Percentiles rank a stretch among this genome's conserved stretches.
These are phyloP conservation scores for Percina caprodes DNA, from an alignment of 2,113 vertebrate genomes.

Conservation along the genomic window DNA sequence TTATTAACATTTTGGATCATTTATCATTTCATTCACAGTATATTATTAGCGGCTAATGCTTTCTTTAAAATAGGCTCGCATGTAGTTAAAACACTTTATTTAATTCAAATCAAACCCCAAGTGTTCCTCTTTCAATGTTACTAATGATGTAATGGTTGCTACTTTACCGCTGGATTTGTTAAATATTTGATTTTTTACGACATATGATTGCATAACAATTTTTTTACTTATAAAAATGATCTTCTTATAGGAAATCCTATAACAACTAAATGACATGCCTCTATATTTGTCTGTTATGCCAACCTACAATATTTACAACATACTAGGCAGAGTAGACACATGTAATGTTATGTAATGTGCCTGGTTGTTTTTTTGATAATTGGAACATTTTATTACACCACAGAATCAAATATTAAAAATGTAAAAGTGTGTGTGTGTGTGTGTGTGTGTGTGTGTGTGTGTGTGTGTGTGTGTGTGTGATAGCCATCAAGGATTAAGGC, in stretches of 20 bases:
- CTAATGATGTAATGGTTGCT: not conserved
- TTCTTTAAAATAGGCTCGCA: not conserved
- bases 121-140: not conserved
- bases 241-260: not conserved
- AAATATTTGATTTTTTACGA: not conserved
- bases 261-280: not conserved
- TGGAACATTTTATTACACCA: not conserved
- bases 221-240: not conserved
- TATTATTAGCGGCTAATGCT: not conserved
- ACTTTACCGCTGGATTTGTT: not conserved
- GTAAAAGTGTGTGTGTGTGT: not conserved
- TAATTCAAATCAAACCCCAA: not conserved
- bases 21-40: not conserved
- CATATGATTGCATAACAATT: not conserved
- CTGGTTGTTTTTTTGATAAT: not conserved
- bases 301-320: too few species aligned
- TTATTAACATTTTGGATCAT: not conserved
- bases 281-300: not conserved
- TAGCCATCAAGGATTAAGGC: too few species aligned
- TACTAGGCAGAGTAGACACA: not conserved
- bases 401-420: not conserved
- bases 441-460: not conserved
- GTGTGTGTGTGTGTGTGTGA: not conserved
- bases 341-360: not conserved
- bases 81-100: not conserved